Evolutionary conservation across 2,797 vertebrate species (phyloP).

Genomic region (Alfaro cultratus): DNA sequence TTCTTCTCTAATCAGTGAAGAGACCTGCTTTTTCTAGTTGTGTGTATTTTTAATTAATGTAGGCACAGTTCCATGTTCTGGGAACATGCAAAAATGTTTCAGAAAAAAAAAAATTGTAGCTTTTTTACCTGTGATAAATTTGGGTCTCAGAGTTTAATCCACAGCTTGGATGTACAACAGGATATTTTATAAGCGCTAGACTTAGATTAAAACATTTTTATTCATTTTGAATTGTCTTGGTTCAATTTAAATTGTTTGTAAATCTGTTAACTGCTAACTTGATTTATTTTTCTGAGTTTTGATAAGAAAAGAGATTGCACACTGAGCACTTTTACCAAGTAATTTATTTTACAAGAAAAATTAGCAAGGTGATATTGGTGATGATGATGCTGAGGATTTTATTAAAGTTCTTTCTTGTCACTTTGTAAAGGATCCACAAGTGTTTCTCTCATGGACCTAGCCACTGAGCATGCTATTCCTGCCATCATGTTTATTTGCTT

Average conservation of each 20-base stretch:
- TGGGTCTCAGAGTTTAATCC: not conserved
- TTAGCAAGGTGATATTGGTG: no score
- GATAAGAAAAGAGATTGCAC: not conserved
- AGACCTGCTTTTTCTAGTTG: not conserved
- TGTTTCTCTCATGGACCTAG: not conserved
- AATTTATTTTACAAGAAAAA: not conserved
- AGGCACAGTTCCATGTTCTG: not conserved
- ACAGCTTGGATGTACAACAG: not conserved
- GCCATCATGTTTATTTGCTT: not conserved
- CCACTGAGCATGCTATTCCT: not conserved
- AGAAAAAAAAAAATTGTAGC: not conserved
- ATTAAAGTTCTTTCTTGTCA: no score
- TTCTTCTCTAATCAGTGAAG: not conserved
- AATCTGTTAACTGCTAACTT: not conserved
- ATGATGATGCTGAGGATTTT: not conserved
- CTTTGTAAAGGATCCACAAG: not conserved
- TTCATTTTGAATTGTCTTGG: not conserved
- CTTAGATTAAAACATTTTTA: not conserved
- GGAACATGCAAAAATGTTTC: not conserved
- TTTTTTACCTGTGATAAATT: not conserved
- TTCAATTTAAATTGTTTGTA: not conserved
- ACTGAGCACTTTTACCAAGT: not conserved
- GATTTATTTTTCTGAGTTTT: not conserved
- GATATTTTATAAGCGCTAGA: not conserved
- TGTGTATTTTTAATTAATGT: not conserved